Base-by-base conservation (phyloP, 2,888 invertebrate species). In the Oscheius myriophilus region DNA sequence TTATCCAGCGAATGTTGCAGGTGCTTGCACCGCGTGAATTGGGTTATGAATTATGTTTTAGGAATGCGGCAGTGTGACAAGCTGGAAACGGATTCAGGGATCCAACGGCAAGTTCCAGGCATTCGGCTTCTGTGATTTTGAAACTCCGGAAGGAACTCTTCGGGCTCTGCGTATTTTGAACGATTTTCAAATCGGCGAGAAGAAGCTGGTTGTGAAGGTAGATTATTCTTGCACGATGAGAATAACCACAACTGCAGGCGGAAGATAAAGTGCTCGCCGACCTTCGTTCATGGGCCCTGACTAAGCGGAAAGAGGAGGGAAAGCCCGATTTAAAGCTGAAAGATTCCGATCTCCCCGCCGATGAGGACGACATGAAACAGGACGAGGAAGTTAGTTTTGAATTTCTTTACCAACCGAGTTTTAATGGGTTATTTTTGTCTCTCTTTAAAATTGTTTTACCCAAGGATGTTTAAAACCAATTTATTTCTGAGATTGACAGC, bases 61-160 rank as follows among this genome's bases (percentile, higher is more conserved):
- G 86, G 92, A 94, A 65, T 97, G 96, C 89, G 98, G 98, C 3
- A 92, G 92, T 72, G 95, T 98, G 59, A 90, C 94, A 16, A 93
- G 92, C 82, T 99, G 98, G 98, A 97, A 97, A 89, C 91, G 97
- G 71, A 96, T 97, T 21, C 94, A 95, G 87, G 91, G 91, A 12
- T 89, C 90, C 1, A 89, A 90, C 67, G 90, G 90, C 53, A 90
- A 90, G 33, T 85, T 90, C 43, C 90, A 90, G 87, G 94, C 94
- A 1, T 97, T 97, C 89, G 97, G 97, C 12, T 98, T 97, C 89
- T 95, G 96, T 89, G 97, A 97, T 89, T 94, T 94, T 88, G 94
- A 93, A 78, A 92, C 93, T 69, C 96, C 97, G 21, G 95, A 96
- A 89, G 93, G 96, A 23, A 97, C 96, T 49, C 90, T 97, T 80